Evolutionary conservation across 2,797 vertebrate species (phyloP), one percentile per base, ranked within the genome.

Genomic region (Eupleurogrammus muticus): DNA sequence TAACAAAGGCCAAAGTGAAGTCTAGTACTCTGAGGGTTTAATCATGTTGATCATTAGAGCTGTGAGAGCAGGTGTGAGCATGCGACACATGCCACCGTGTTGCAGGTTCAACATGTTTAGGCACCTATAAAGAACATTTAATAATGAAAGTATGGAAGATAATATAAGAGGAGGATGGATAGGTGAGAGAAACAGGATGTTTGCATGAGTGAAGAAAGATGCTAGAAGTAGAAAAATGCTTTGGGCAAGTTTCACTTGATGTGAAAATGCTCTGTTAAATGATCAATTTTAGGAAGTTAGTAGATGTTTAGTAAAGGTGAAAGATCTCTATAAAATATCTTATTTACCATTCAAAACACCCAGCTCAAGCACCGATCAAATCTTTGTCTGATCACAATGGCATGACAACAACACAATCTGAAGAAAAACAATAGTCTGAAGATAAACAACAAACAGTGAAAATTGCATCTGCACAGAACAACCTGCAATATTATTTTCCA

Each of bases 21-120:
- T 96, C 96, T 97, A 96, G 96, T 96, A 97, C 96, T 97, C 86
- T 95, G 95, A 96, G 95, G 94, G 94, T 95, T 94, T 92, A 93
- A 88, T 93, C 93, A 92, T 36, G 76, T 77, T 78, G 94, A 94
- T 90, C 88, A 17, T 36, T 36, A 59, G 61, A 57, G 64, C 53
- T 49, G 36, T 2, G 47, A 48, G 49, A 61, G 38, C 46, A 56
- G 60, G 73, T 55, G n/a, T 28, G 71, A 63, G 93, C 93, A 1
- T 93, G 59, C 72, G 92, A 91, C 95, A 93, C 94, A 92, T 92
- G 95, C n/a, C n/a, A n/a, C 94, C 93, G 94, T 94, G 96, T 97
- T 97, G 97, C 96, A 96, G 96, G 96, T 96, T 97, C 96, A 97
- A 97, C 96, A 94, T 96, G 95, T 95, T 95, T 95, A 95, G 94